Evolutionary conservation across 2,888 invertebrate genomes (phyloP), one percentile per base, ranked within the genome.

Genomic region (Latheticus oryzae): DNA sequence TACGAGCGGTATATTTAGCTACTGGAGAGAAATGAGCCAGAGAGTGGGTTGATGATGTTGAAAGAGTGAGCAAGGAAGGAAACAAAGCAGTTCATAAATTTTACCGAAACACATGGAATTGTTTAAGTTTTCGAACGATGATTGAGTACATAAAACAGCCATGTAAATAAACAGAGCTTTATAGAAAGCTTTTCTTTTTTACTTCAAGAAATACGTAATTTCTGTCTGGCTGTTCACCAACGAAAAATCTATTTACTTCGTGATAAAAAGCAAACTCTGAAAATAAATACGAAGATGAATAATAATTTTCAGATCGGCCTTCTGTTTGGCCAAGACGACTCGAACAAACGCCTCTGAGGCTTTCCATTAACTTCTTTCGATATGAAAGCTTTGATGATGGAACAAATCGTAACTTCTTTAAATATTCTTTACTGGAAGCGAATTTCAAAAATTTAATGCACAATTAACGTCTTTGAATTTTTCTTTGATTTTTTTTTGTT

Each of bases 301-400:
- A 71, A 72, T 73, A 70, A 74, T 73, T 74, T 73, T 70, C 52
- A 68, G 67, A 70, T 73, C 67, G 63, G 72, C 64, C 24, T 38
- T 72, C 70, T 73, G 65, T 70, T 71, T 78, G 69, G 64, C 61
- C 70, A 73, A 68, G 72, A 68, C 60, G 72, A 71, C 69, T 78
- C 81, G 79, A 82, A 82, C 81, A 82, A 83, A 82, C 80, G 80
- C 81, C 82, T 82, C 77, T 79, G 78, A 83, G 82, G 82, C 81
- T 81, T 81, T 81, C 81, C 81, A 82, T 85, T 82, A 75, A 85
- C 74, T 73, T 75, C 73, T 52, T 72, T 70, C 58, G 55, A 60
- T 37, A 11, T 7, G 33, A 8, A n/a, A n/a, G n/a, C 59, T 59
- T 59, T 59, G 58, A 58, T 16, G 59, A 51, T 50, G 56, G 40